Percentiles rank a stretch among this genome's conserved stretches.
phyloP scores from a whole-genome alignment of 2,888 invertebrate species.

The Altica lythri region DNA sequence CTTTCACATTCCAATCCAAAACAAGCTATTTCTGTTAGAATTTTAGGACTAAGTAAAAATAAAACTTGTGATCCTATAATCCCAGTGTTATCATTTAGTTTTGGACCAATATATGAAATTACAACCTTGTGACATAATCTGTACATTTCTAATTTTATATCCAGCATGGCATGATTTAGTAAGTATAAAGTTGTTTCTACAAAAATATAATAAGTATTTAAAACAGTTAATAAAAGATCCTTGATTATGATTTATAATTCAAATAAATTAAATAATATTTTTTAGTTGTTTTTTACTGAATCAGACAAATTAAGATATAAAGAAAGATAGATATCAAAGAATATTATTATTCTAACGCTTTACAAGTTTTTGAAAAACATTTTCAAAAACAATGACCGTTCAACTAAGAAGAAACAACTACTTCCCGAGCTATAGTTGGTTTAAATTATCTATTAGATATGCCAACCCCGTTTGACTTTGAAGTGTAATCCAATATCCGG shows the following conservation, averaged over 20 bases:
- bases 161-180: conserved; percentile 63
- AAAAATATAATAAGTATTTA: conserved; percentile 24
- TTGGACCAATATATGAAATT: conserved; percentile 62
- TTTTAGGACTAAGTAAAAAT: conserved; percentile 62
- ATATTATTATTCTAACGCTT: too few species aligned
- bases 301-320: too few species aligned
- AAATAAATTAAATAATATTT: too few species aligned
- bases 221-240: not conserved
- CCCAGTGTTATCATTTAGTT: conserved; percentile 47
- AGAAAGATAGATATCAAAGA: too few species aligned
- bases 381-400: too few species aligned
- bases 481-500: too few species aligned
- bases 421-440: too few species aligned
- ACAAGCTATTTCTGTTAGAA: conserved; percentile 68
- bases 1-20: conserved; percentile 63
- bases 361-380: too few species aligned
- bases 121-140: conserved; percentile 61
- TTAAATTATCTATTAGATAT: too few species aligned
- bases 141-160: conserved; percentile 64
- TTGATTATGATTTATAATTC: not conserved
- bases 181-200: conserved; percentile 59
- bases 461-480: too few species aligned
- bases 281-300: too few species aligned
- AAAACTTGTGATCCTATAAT: conserved; percentile 59
- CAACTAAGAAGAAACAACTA: too few species aligned